phyloP scores from a whole-genome alignment of 2,888 invertebrate genomes.

The Ormia ochracea region DNA sequence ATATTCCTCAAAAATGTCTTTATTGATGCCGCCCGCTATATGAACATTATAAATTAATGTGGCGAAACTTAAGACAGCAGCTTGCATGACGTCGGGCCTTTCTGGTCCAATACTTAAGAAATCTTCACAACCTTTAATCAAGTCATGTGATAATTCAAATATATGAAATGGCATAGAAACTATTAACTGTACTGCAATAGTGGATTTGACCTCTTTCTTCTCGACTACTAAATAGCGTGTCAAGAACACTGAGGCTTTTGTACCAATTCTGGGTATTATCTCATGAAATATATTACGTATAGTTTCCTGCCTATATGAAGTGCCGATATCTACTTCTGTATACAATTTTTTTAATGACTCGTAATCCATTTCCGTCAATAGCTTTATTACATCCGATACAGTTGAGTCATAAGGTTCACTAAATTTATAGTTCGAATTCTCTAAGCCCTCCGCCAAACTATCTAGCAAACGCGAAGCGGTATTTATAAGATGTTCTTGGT shows the following conservation, averaged over 20 bases:
- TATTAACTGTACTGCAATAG: slow-evolving; percentile 81
- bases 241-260: slow-evolving; percentile 81
- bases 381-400: slow-evolving; percentile 74
- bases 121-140: slow-evolving; percentile 80
- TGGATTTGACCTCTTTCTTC: slow-evolving; percentile 81
- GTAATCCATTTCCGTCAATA: slow-evolving; percentile 75
- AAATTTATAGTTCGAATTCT: slow-evolving; percentile 74
- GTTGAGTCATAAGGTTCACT: slow-evolving; percentile 76
- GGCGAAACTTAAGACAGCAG: slow-evolving; percentile 84
- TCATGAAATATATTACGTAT: slow-evolving; percentile 85
- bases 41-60: slow-evolving; percentile 83
- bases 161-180: slow-evolving; percentile 85
- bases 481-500: slow-evolving; percentile 72
- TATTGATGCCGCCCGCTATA: slow-evolving; percentile 78
- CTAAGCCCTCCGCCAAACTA: slow-evolving; percentile 75
- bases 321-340: slow-evolving; percentile 81
- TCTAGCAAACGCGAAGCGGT: slow-evolving; percentile 71
- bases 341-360: slow-evolving; percentile 77
- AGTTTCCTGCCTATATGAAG: slow-evolving; percentile 86
- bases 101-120: slow-evolving; percentile 77
- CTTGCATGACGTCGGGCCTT: slow-evolving; percentile 80
- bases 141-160: slow-evolving; percentile 79
- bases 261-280: slow-evolving; percentile 83
- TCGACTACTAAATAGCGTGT: slow-evolving; percentile 82
- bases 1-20: slow-evolving; percentile 83